Percentiles rank a stretch among this genome's conserved stretches.
These are phyloP conservation scores for Taxidea taxus DNA, from an alignment of 2,113 vertebrate genomes.

Conservation along the genomic window DNA sequence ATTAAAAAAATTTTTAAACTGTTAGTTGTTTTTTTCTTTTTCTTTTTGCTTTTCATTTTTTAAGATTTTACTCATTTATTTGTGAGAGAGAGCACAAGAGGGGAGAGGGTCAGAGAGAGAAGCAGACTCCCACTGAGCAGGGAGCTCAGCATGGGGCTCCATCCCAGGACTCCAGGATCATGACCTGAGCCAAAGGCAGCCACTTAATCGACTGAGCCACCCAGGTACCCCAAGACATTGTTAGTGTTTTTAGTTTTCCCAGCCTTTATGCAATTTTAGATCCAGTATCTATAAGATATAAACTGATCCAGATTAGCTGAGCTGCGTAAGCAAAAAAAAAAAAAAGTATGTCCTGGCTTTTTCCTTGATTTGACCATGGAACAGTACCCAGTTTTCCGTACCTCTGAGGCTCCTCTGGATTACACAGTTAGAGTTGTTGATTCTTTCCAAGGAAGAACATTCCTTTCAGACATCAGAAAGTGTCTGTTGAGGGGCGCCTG, in stretches of 20 bases:
- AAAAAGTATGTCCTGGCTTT: background rate
- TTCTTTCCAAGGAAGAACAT: conserved; percentile 11
- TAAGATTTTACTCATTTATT: background rate
- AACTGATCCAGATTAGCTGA: background rate
- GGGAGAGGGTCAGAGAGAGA: background rate
- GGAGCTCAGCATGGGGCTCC: too few species aligned
- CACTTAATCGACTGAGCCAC: background rate
- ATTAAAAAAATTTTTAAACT: background rate
- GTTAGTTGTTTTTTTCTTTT: background rate
- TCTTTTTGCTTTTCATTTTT: background rate
- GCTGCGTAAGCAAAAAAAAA: background rate
- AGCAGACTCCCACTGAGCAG: background rate
- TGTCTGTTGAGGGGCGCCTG: conserved; percentile 1
- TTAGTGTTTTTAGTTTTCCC: conserved; percentile 41
- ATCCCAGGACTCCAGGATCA: too few species aligned
- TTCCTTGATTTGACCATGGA: conserved; percentile 11
- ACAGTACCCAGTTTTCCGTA: conserved; percentile 3
- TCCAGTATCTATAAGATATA: background rate
- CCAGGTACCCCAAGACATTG: background rate
- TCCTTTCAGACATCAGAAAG: conserved; percentile 18
- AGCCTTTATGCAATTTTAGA: conserved; percentile 26
- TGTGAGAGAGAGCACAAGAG: background rate
- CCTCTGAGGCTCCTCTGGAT: conserved; percentile 15
- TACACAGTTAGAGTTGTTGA: background rate
- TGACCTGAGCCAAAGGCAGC: too few species aligned